Evolutionary conservation across 2,113 vertebrate species (phyloP).

Genomic region (Manacus vitellinus): DNA sequence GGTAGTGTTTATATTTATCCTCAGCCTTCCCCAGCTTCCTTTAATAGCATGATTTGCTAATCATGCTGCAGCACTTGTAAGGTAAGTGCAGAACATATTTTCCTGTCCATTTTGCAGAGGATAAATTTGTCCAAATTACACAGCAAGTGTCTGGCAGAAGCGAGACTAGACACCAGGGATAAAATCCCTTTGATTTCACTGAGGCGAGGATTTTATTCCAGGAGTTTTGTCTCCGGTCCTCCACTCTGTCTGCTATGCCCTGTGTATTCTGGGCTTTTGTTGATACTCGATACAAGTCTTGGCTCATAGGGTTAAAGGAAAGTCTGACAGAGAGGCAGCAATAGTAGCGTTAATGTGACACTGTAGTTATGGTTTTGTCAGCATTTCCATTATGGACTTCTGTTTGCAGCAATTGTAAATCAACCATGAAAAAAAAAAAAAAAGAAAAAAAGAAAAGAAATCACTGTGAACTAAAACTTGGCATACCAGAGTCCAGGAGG

Average conservation of each 20-base stretch:
- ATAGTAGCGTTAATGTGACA: background rate
- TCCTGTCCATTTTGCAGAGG: conserved; percentile 34
- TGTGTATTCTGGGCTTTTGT: background rate
- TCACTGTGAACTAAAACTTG: conserved; percentile 43
- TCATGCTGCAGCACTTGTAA: conserved; percentile 10
- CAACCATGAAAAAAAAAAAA: background rate
- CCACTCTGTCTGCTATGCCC: background rate
- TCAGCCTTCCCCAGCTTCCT: background rate
- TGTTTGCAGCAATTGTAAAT: conserved; percentile 47
- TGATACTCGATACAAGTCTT: background rate
- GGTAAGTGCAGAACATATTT: conserved; percentile 32
- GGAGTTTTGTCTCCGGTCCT: background rate
- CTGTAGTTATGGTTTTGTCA: conserved; percentile 42
- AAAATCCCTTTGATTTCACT: conserved; percentile 37
- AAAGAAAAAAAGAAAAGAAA: background rate
- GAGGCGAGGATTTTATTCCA: conserved; percentile 13
- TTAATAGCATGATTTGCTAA: conserved; percentile 9
- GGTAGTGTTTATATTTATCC: conserved; percentile 11
- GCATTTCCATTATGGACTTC: conserved; percentile 40
- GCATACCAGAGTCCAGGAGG: conserved; percentile 52
- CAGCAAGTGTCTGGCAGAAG: conserved; percentile 41
- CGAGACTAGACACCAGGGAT: conserved; percentile 3
- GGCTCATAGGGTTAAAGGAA: conserved; percentile 22
- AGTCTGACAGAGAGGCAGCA: background rate
- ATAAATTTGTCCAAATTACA: conserved; percentile 35